A percentile compares a stretch with the other conserved stretches of the same genome.
phyloP scores from a whole-genome alignment of 2,888 invertebrate species.

The Prosapia bicincta region DNA sequence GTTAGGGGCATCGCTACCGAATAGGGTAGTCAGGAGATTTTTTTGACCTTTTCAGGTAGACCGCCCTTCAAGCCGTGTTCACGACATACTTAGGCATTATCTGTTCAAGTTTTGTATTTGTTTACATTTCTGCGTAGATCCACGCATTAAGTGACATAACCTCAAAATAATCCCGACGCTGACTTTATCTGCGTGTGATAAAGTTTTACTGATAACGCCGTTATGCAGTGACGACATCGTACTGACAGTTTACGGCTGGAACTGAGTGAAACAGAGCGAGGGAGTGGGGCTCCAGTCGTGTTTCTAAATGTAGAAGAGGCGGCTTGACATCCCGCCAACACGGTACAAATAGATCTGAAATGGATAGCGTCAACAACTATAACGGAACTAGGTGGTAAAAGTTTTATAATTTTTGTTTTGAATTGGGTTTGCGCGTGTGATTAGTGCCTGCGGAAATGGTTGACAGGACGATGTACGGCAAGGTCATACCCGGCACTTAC shows the following conservation, averaged over 20 bases:
- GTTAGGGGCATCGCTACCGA: too few relatives aligned
- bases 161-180: too few relatives aligned
- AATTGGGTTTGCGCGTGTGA: neutral
- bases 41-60: too few relatives aligned
- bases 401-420: neutral
- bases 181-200: neutral
- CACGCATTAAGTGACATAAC: too few relatives aligned
- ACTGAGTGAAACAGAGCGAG: neutral
- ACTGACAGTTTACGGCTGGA: neutral
- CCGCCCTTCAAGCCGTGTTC: too few relatives aligned
- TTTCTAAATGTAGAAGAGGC: slow-evolving; percentile 2
- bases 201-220: neutral
- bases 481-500: slow-evolving; percentile 78
- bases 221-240: neutral
- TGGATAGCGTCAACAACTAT: neutral
- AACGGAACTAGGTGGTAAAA: neutral
- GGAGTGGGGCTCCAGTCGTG: neutral
- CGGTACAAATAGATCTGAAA: slow-evolving; percentile 2
- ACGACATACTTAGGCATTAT: too few relatives aligned
- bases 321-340: neutral
- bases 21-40: too few relatives aligned
- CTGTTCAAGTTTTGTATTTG: too few relatives aligned
- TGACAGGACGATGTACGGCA: slow-evolving; percentile 91
- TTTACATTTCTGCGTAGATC: too few relatives aligned
- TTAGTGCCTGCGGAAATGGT: slow-evolving; percentile 43